Conservation (phyloP, 2,888 invertebrate species). For the Gymnoscelis rufifasciata region DNA sequence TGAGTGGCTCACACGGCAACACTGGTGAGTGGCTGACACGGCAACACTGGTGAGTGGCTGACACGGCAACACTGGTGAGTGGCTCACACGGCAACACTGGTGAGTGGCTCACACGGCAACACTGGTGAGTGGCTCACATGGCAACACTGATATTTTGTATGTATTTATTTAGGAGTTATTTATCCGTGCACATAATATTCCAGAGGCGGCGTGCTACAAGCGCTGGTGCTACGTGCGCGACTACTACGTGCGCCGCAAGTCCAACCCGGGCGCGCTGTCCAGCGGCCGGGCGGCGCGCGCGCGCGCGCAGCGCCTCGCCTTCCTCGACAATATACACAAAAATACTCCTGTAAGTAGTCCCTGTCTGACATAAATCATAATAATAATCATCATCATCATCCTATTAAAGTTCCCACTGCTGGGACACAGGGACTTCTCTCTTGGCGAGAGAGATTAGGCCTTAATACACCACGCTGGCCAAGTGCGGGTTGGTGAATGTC, state of each 20-base stretch:
- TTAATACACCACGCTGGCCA: too few species aligned
- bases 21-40: neutral
- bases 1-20: neutral
- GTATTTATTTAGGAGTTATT: too few species aligned
- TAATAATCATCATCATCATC: too few species aligned
- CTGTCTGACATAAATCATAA: too few species aligned
- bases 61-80: neutral
- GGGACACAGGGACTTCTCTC: too few species aligned
- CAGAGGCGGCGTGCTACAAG: slow-evolving; percentile 34
- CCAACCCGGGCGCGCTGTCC: slow-evolving; percentile 20
- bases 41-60: slow-evolving; percentile 12
- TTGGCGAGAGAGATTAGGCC: too few species aligned
- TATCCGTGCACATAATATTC: too few species aligned
- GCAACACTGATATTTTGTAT: too few species aligned
- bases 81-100: slow-evolving; percentile 7
- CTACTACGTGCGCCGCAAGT: slow-evolving; percentile 41
- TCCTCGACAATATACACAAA: slow-evolving; percentile 28
- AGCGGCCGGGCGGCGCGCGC: slow-evolving; percentile 36
- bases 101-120: neutral
- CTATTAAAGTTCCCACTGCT: too few species aligned
- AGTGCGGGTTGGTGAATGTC: too few species aligned
- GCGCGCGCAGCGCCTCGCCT: slow-evolving; percentile 23
- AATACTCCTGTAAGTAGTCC: neutral
- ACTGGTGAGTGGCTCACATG: too few species aligned
- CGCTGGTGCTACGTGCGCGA: slow-evolving; percentile 42